These are phyloP conservation scores for Seison nebaliae DNA, from an alignment of 1,140 invertebrate species.

Conservation along the genomic window DNA sequence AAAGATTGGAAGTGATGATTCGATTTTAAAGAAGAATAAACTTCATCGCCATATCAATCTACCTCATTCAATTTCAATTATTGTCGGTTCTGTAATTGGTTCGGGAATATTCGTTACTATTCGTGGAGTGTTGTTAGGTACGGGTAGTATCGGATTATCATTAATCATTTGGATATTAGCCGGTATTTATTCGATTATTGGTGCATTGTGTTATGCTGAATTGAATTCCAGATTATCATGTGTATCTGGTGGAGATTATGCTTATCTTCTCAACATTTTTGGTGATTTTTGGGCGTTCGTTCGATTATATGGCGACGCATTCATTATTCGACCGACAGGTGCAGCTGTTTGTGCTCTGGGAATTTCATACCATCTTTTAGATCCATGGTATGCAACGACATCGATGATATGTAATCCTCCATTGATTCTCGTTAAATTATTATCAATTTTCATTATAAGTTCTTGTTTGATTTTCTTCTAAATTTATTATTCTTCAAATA, in stretches of 20 bases:
- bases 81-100: slow-evolving; percentile 28
- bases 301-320: slow-evolving; percentile 17
- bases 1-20: too few relatives aligned
- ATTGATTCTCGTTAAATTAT: too few relatives aligned
- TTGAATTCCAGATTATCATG: too few relatives aligned
- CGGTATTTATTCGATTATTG: slow-evolving; percentile 35
- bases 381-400: too few relatives aligned
- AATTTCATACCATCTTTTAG: slow-evolving; percentile 72
- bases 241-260: slow-evolving; percentile 79
- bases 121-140: slow-evolving; percentile 13
- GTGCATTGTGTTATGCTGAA: slow-evolving; percentile 82
- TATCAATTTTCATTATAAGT: too few relatives aligned
- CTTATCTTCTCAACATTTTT: slow-evolving; percentile 68
- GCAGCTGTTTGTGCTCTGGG: slow-evolving; percentile 85
- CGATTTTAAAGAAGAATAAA: slow-evolving; percentile 10
- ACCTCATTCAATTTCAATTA: too few relatives aligned
- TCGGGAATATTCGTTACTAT: slow-evolving; percentile 30
- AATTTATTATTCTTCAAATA: too few relatives aligned
- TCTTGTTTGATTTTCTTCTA: too few relatives aligned
- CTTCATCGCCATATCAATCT: slow-evolving; percentile 8
- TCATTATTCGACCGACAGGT: slow-evolving; percentile 47
- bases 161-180: slow-evolving; percentile 7
- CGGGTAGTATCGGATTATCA: neutral
- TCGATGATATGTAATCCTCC: too few relatives aligned
- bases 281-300: slow-evolving; percentile 29